Base-by-base conservation (phyloP, 2,888 invertebrate genomes). In the Ganaspis brasiliensis region DNA sequence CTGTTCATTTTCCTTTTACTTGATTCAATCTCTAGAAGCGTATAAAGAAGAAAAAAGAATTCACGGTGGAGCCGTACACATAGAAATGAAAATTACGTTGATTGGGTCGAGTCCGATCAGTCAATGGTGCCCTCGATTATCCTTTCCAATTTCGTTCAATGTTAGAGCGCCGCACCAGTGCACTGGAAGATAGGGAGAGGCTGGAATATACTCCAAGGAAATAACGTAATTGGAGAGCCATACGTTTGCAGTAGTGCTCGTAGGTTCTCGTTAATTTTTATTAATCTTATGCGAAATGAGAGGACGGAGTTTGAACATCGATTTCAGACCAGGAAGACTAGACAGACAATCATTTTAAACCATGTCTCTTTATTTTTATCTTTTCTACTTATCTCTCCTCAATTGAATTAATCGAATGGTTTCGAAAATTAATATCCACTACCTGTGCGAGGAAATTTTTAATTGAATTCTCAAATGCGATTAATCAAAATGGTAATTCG, bases 181-280 rank as follows among this genome's bases (percentile, higher is more conserved):
- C 63, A 31, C 49, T 26, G 49, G 19, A 72, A 72, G 56, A 57
- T 40, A 37, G n/a, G 19, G 71, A 70, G 67, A 70, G 52, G 55
- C 49, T 61, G 45, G 72, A 19, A 71, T 67, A 77, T 52, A 74
- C 72, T 79, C 78, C 67, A 67, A 77, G 79, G 79, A 84, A 84
- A 83, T 84, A 85, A 81, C 81, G 77, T 85, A 85, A 85, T 85
- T 83, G 80, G 78, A 74, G 75, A 52, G 81, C 71, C 71, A 81
- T 84, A 75, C 75, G 75, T 82, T 56, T 73, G 63, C 52, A 73
- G 63, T 63, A 63, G 35, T 61, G 61, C 63, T 63, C 40, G 40
- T 37, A 45, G 78, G 67, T 74, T 59, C 80, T 84, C 82, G 76
- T 85, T 84, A 84, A 81, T 74, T 86, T 83, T 84, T 81, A 84